Evolutionary conservation across 2,797 vertebrate species (phyloP).

Genomic region (Thripadectes ignobilis): DNA sequence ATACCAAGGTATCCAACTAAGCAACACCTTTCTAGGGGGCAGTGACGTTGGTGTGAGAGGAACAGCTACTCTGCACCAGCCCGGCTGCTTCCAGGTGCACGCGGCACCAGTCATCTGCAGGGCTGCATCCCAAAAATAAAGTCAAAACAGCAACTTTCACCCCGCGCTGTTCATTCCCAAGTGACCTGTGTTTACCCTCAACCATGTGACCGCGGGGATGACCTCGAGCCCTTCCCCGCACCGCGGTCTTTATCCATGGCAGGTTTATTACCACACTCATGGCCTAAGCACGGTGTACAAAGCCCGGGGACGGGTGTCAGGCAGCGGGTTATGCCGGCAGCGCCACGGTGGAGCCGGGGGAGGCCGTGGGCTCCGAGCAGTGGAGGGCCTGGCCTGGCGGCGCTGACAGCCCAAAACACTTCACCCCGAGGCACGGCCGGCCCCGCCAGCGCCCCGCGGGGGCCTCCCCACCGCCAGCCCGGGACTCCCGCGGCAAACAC

Average conservation of each 20-base stretch:
- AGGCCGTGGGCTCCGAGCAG: rapidly evolving
- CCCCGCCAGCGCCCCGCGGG: not conserved
- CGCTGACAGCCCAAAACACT: not conserved
- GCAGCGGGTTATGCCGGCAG: not conserved
- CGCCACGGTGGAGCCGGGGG: not conserved
- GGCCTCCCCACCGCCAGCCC: not conserved
- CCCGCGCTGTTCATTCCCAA: not conserved
- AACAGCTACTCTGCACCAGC: not conserved
- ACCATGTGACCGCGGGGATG: rapidly evolving
- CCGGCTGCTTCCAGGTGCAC: not conserved
- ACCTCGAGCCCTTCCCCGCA: not conserved
- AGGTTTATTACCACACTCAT: not conserved
- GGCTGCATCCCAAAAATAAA: not conserved
- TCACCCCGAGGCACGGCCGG: not conserved
- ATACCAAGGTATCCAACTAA: not conserved
- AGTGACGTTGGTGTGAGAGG: rapidly evolving
- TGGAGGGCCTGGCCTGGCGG: rapidly evolving
- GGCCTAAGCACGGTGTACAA: not conserved
- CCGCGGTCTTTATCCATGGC: not conserved
- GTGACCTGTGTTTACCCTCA: not conserved
- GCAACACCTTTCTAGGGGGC: not conserved
- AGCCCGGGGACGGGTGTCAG: rapidly evolving
- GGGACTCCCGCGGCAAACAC: not conserved
- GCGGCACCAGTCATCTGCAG: rapidly evolving
- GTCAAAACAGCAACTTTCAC: not conserved